phyloP scores from a whole-genome alignment of 2,888 invertebrate genomes.

The Serripes groenlandicus region DNA sequence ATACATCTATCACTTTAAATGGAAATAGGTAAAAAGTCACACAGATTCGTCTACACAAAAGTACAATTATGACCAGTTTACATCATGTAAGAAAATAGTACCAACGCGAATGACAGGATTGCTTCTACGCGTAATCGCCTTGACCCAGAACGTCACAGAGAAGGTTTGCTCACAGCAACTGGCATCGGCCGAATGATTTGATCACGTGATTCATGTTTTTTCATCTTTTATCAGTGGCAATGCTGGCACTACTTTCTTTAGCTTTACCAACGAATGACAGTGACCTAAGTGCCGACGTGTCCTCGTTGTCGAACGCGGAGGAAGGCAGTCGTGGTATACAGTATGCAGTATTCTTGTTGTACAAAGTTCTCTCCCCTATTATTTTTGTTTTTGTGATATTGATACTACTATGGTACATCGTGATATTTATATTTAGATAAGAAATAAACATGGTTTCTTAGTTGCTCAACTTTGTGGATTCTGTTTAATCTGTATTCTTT shows the following conservation, averaged over 20 bases:
- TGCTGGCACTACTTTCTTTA: conserved; percentile 10
- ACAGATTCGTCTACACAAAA: too few species aligned
- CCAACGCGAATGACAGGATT: too few species aligned
- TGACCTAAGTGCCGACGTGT: not conserved
- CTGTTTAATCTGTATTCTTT: too few species aligned
- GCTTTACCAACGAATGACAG: conserved; percentile 8
- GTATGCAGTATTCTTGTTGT: conserved; percentile 9
- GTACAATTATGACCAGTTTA: too few species aligned
- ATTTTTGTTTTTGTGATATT: conserved; percentile 32
- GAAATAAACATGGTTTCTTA: not conserved
- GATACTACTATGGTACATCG: conserved; percentile 25
- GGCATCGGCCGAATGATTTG: not conserved
- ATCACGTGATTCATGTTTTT: conserved; percentile 1
- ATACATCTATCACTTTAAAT: too few species aligned
- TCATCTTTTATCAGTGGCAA: not conserved
- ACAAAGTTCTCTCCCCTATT: conserved; percentile 25
- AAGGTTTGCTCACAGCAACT: too few species aligned
- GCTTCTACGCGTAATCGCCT: too few species aligned
- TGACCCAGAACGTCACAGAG: too few species aligned
- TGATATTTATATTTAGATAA: conserved; percentile 28
- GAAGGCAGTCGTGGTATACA: conserved; percentile 5
- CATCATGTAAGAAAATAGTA: too few species aligned
- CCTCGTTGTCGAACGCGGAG: not conserved
- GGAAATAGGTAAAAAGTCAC: too few species aligned
- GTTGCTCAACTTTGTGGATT: too few species aligned